Conservation (phyloP, 2,888 invertebrate species). For the Agelastica alni region DNA sequence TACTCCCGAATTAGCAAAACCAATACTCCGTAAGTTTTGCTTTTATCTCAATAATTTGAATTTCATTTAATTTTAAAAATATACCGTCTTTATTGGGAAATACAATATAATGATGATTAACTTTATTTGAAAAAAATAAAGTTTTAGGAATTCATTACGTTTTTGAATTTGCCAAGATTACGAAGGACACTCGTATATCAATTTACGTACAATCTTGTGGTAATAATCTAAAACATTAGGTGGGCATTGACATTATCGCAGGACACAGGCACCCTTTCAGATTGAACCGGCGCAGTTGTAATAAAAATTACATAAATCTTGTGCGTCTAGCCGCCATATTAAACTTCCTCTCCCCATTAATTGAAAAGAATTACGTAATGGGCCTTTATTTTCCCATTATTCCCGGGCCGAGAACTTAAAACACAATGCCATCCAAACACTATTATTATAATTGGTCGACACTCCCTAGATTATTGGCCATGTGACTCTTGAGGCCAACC, state of each 20-base stretch:
- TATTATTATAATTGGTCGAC: constrained; percentile 28
- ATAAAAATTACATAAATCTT: constrained; percentile 26
- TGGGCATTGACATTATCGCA: constrained; percentile 5
- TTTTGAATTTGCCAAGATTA: too few species aligned
- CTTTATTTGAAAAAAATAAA: too few species aligned
- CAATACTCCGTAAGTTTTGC: too few species aligned
- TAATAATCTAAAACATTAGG: background rate
- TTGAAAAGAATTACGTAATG: constrained; percentile 31
- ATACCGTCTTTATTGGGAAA: too few species aligned
- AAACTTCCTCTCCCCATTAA: constrained; percentile 27
- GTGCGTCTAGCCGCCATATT: constrained; percentile 22
- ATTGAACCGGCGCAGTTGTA: constrained; percentile 7
- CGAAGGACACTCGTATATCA: too few species aligned
- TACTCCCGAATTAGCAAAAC: too few species aligned
- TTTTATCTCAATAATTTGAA: too few species aligned
- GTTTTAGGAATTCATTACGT: too few species aligned
- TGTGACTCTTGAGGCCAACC: constrained; percentile 18
- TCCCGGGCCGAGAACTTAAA: constrained; percentile 21
- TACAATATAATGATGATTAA: too few species aligned
- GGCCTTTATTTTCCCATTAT: constrained; percentile 26
- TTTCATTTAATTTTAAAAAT: too few species aligned
- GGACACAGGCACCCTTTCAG: constrained; percentile 1
- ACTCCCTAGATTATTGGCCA: constrained; percentile 26
- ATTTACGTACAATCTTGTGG: too few species aligned
- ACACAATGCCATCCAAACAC: constrained; percentile 27